These are phyloP conservation scores for Heterodera filipjevi DNA, from an alignment of 2,888 invertebrate species.

Conservation along the genomic window DNA sequence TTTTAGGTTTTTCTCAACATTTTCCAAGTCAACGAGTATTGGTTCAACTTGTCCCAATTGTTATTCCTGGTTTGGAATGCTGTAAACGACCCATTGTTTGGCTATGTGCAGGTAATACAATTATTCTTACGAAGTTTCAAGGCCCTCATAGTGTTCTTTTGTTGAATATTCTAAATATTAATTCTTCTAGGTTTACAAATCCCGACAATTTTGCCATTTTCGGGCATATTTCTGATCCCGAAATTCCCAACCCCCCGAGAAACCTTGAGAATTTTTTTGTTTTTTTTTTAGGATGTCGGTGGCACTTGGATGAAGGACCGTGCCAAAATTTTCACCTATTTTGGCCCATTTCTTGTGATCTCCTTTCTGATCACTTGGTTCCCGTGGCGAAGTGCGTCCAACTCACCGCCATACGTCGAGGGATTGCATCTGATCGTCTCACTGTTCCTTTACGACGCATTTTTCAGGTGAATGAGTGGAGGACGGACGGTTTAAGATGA, in stretches of 20 bases:
- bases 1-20: constrained; percentile 65
- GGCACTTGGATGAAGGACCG: constrained; percentile 65
- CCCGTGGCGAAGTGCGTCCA: constrained; percentile 47
- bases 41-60: constrained; percentile 67
- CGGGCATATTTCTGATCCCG: too few relatives aligned
- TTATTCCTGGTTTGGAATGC: constrained; percentile 69
- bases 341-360: constrained; percentile 66
- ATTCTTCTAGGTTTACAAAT: too few relatives aligned
- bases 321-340: constrained; percentile 66
- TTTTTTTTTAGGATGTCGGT: constrained; percentile 49
- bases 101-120: constrained; percentile 60
- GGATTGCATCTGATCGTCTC: constrained; percentile 67
- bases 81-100: constrained; percentile 69
- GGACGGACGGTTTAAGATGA: too few relatives aligned
- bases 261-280: not conserved
- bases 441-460: constrained; percentile 68
- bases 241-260: too few relatives aligned
- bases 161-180: too few relatives aligned
- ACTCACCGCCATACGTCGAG: constrained; percentile 57
- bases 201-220: too few relatives aligned
- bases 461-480: constrained; percentile 67
- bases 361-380: constrained; percentile 66
- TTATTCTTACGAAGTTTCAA: not conserved
- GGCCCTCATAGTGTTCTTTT: not conserved
- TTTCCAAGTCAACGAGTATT: constrained; percentile 67